Evolutionary conservation across 1,140 invertebrate genomes (phyloP), one percentile per base, ranked within the genome.

Genomic region (Andricus grossulariae): DNA sequence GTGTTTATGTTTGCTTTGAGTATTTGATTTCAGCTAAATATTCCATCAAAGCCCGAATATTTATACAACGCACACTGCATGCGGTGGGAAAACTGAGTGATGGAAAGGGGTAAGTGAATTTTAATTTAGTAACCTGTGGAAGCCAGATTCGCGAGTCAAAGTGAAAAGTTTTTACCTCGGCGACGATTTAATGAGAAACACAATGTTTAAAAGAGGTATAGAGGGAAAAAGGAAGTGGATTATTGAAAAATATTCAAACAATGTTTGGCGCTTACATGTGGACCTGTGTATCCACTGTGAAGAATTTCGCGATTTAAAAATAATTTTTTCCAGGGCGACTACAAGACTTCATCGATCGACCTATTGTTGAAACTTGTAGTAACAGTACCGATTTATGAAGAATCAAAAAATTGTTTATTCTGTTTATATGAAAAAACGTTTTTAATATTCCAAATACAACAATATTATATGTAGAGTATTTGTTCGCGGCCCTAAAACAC

Each of bases 101-200:
- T 66, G 57, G 57, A 66, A 66, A 32, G 60, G 60, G 25, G 15
- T n/a, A 66, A 66, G 60, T 66, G 60, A 66, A 66, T 66, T 66
- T 66, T 66, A 66, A 66, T 66, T 66, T 21, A 66, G 25, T 66
- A 66, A 66, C 57, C 11, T 60, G 57, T 32, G 21, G 57, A 60
- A 25, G 15, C 11, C 60, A 66, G 25, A 66, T 66, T 66, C 60
- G 39, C 15, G 60, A 66, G 60, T 66, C 60, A 66, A 66, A 66
- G 25, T 45, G 8, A 39, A 66, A 66, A 66, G 16, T 45, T 66
- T 66, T 39, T 66, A 66, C 60, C 32, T 12, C 4, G 60, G 60
- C 60, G 13, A 66, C 11, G 25, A 66, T 66, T 66, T 66, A 66
- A 66, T 39, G 45, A 66, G 60, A 66, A 39, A 7, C 60, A 66